Evolutionary conservation across 2,113 vertebrate genomes (phyloP).

Genomic region (Mirounga angustirostris): DNA sequence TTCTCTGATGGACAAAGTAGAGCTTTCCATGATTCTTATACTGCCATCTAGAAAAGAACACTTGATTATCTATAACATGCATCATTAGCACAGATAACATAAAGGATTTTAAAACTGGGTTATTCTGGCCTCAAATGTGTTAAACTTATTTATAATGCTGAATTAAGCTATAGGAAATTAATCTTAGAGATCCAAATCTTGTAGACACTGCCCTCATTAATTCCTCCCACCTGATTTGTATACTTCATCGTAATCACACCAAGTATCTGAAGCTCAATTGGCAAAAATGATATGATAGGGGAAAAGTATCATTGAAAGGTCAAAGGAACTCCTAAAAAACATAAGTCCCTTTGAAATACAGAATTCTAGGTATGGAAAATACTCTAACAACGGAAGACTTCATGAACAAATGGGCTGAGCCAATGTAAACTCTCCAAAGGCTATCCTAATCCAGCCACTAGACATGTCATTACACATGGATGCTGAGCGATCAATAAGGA

Average conservation of each 20-base stretch:
- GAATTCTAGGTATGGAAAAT: background rate
- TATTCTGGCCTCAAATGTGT: background rate
- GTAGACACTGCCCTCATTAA: background rate
- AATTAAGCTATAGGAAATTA: background rate
- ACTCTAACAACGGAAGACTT: background rate
- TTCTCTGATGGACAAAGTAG: background rate
- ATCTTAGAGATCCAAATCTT: background rate
- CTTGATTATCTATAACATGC: background rate
- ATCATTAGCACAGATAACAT: conserved; percentile 2
- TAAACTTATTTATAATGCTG: conserved; percentile 11
- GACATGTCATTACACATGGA: background rate
- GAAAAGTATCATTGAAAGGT: background rate
- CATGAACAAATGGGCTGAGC: background rate
- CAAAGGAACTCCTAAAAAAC: background rate
- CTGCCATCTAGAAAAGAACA: background rate
- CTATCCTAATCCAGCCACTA: background rate
- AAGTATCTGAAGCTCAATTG: background rate
- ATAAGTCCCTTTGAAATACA: background rate
- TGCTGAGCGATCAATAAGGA: background rate
- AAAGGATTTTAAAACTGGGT: background rate
- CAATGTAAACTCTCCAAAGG: background rate
- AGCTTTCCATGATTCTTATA: background rate
- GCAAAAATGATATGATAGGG: background rate
- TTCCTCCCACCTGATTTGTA: background rate
- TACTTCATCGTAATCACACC: background rate